These are phyloP conservation scores for Rhinichthys klamathensis DNA, from an alignment of 2,113 vertebrate genomes.

Conservation along the genomic window DNA sequence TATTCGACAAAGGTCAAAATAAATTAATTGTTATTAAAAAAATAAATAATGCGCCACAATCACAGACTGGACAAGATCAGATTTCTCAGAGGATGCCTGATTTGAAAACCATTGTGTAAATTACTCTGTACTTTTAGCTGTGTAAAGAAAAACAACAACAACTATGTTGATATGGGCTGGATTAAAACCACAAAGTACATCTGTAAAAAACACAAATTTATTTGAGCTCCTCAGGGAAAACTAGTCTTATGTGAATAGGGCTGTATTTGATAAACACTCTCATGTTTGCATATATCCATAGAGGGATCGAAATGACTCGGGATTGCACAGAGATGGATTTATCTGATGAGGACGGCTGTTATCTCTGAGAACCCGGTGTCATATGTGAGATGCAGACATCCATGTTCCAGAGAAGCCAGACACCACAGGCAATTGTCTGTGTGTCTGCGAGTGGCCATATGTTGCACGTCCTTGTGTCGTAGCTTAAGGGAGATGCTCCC, in stretches of 20 bases:
- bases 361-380: conserved; percentile 43
- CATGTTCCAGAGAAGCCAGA: conserved; percentile 64
- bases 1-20: not conserved
- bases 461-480: conserved; percentile 72
- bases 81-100: not conserved
- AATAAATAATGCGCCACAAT: not conserved
- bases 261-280: not conserved
- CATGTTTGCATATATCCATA: conserved; percentile 2
- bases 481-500: conserved; percentile 73
- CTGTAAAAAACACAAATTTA: not conserved
- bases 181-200: not conserved
- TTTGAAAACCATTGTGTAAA: not conserved
- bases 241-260: not conserved
- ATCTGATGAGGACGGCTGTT: conserved; percentile 42
- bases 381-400: conserved; percentile 65
- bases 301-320: not conserved
- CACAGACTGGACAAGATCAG: not conserved
- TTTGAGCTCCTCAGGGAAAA: not conserved
- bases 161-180: not conserved
- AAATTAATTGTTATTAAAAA: not conserved
- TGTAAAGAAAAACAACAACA: not conserved
- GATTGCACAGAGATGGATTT: conserved; percentile 18
- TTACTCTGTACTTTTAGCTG: not conserved
- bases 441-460: conserved; percentile 69
- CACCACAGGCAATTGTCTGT: conserved; percentile 67